Evolutionary conservation across 2,113 vertebrate species (phyloP), one percentile per base, ranked within the genome.

Genomic region (Eubucco bourcierii): DNA sequence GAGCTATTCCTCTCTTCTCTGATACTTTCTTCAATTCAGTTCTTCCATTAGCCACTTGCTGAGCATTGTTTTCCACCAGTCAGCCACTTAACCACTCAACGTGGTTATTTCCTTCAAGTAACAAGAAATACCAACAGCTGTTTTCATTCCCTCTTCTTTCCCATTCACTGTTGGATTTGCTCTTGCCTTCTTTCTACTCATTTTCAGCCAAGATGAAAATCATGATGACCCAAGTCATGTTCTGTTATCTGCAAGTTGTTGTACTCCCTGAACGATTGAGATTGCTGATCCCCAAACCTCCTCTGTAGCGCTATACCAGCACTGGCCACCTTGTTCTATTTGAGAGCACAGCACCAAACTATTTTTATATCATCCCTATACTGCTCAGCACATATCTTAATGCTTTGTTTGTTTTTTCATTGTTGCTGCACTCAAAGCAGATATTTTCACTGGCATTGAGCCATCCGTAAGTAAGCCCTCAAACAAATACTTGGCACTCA

Each of bases 381-480:
- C 60, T 75, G 72, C 61, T 94, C 76, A 71, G 68, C 4, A 3
- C 91, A 23, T 39, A 90, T 70, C 81, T 91, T 80, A 39, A 84
- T 0, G 0, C 65, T 77, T 61, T 84, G 71, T 91, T 90, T 91
- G 85, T 20, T 78, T 85, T 93, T 74, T 68, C 67, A 93, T 89
- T 91, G 84, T 83, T 95, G 91, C 87, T 88, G 82, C 44, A 39
- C 75, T 89, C 73, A 15, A 47, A 91, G 58, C 64, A 92, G 76
- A 67, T 94, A 94, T 91, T 95, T 92, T 85, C 68, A 64, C 70
- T 94, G 91, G 91, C 91, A 60, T 10, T 7, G 29, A 50, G 84
- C 91, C 93, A 93, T 41, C 84, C 61, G 25, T 55, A 92, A 95
- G 75, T 79, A 90, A 91, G 87, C 60, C 70, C 70, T 85, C 82